Base-by-base conservation (phyloP, 1,140 invertebrate species). In the Drosophila pectinifera region DNA sequence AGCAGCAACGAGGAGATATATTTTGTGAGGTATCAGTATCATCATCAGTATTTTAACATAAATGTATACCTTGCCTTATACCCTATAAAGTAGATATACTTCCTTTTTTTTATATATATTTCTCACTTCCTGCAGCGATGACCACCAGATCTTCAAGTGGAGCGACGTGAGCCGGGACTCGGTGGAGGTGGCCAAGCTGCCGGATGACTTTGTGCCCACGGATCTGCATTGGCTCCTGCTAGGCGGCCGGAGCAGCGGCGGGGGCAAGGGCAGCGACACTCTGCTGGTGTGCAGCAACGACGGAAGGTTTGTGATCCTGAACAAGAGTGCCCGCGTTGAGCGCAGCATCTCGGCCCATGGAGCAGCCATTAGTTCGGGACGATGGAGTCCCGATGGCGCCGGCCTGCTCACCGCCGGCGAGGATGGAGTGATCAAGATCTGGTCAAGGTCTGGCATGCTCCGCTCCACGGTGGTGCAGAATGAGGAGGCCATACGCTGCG, bases 371-470 rank as follows among this genome's bases (percentile, higher is more conserved):
- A 94, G 98, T 5, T 94, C 95, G 22, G 96, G 95, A 11, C 95
- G 94, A 88, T 99, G 98, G 98, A 98, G 96, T 93, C 95, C 95
- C 61, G 98, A 99, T 93, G 98, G 97, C 5, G 95, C 97, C 42
- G 97, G 97, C 11, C 94, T 99, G 43, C 93, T 98, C 3, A 98
- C 98, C 22, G 98, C 95, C 88, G 98, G 98, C 2, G 98, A 99
- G 94, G 99, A 99, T 94, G 99, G 98, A 13, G 95, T 95, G 38
- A 95, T 99, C 0, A 99, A 99, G 93, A 96, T 99, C 62, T 99
- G 98, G 98, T 99, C 98, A 4, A 93, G 97, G 28, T 98, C 96
- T 92, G 98, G 98, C 48, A 98, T 99, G 95, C 93, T 99, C 5
- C 94, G 98, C 24, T 98, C 98, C 13, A 97, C 97, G 5, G 93